Percentiles rank a stretch among this genome's conserved stretches.
Evolutionary conservation across 1,140 invertebrate species (phyloP).

Genomic region (Hyles vespertilio): DNA sequence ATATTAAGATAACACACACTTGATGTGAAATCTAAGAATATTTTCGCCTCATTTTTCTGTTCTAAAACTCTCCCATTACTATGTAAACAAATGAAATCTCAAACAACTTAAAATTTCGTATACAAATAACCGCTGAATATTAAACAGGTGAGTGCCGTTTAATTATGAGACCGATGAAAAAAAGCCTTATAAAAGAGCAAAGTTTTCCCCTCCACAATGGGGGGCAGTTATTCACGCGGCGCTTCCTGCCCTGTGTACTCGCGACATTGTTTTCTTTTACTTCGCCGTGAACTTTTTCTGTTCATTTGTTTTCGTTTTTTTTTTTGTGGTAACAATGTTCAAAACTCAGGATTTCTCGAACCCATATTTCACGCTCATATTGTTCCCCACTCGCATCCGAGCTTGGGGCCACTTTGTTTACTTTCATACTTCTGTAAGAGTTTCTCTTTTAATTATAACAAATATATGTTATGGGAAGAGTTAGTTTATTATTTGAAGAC

Average conservation of each 20-base stretch:
- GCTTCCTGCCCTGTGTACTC: slow-evolving; percentile 55
- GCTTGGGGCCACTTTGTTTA: slow-evolving; percentile 10
- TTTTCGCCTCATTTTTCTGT: too few species aligned
- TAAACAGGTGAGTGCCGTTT: slow-evolving; percentile 11
- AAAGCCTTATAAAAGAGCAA: slow-evolving; percentile 5
- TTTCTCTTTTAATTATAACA: too few species aligned
- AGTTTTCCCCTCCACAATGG: slow-evolving; percentile 32
- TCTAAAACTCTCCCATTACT: too few species aligned
- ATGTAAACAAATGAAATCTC: background rate
- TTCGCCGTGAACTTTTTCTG: slow-evolving; percentile 51
- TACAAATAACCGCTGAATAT: slow-evolving; percentile 7
- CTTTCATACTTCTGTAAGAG: slow-evolving; percentile 2
- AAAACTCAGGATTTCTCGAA: slow-evolving; percentile 61
- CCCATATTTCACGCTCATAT: slow-evolving; percentile 72
- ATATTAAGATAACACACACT: too few species aligned
- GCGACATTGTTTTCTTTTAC: slow-evolving; percentile 44
- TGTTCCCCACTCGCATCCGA: slow-evolving; percentile 48
- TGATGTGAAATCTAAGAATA: too few species aligned
- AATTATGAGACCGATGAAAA: slow-evolving; percentile 1
- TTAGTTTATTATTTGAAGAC: too few species aligned
- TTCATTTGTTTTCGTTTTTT: slow-evolving; percentile 57
- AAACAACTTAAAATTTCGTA: background rate
- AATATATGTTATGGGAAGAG: too few species aligned
- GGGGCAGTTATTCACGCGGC: slow-evolving; percentile 57
- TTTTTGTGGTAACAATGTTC: slow-evolving; percentile 10